Conservation (phyloP, 2,888 invertebrate species). For the Pseudeuparius sepicola region DNA sequence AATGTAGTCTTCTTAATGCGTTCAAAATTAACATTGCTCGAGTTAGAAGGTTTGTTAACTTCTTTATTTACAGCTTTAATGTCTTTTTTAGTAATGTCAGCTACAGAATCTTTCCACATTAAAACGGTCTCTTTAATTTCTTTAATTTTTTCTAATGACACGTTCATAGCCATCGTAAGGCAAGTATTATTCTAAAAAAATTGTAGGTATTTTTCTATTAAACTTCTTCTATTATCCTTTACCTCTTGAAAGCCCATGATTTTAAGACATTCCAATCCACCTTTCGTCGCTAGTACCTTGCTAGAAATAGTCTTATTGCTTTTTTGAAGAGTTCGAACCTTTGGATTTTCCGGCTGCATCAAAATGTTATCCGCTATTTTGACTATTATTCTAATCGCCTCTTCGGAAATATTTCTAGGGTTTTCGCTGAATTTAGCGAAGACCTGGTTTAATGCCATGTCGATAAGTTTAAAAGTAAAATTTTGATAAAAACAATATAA, state of each 20-base stretch:
- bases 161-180: slow-evolving; percentile 20
- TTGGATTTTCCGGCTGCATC: slow-evolving; percentile 28
- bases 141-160: slow-evolving; percentile 17
- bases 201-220: slow-evolving; percentile 2
- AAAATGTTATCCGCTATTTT: slow-evolving; percentile 34
- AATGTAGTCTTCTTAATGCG: no score
- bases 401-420: slow-evolving; percentile 17
- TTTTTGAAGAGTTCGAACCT: slow-evolving; percentile 30
- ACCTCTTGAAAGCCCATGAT: slow-evolving; percentile 35
- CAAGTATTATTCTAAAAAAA: slow-evolving; percentile 22
- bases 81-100: no score
- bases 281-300: slow-evolving; percentile 28
- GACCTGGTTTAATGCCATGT: slow-evolving; percentile 19
- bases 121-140: slow-evolving; percentile 19
- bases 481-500: no score
- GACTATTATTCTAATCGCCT: slow-evolving; percentile 24
- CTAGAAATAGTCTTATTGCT: slow-evolving; percentile 27
- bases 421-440: slow-evolving; percentile 20
- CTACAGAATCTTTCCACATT: slow-evolving; percentile 21
- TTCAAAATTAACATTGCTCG: no score
- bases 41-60: no score
- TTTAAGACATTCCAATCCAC: slow-evolving; percentile 30
- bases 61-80: no score
- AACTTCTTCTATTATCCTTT: slow-evolving; percentile 8
- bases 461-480: slow-evolving; percentile 1